Evolutionary conservation across 2,888 invertebrate species (phyloP), one percentile per base, ranked within the genome.

Genomic region (Ditylenchus weischeri): DNA sequence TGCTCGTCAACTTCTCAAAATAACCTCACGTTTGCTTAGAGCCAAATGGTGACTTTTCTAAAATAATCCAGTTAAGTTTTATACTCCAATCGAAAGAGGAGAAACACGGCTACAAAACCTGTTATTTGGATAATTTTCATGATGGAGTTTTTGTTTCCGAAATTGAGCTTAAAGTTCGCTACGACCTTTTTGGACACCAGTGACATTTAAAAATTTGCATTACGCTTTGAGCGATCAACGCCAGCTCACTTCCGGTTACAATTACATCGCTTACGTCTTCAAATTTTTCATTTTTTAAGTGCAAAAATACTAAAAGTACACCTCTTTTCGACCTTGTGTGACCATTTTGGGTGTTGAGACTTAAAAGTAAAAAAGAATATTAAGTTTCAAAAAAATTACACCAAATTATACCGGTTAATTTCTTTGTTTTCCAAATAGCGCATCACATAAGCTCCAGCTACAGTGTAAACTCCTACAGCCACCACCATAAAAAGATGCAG

Each of bases 381-480:
- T 19, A 4, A 19, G 19, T 4, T 57, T 57, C 5, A 8, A 57
- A 13, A 8, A 8, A 57, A 23, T 54, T 54, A n/a, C n/a, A n/a
- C n/a, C n/a, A n/a, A 15, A 60, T 57, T 62, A 10, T 62, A 62
- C 62, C 60, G 10, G n/a, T 54, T 23, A 10, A 63, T 72, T 36
- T 63, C 72, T n/a, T 57, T 21, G 19, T 65, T 72, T 57, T 79
- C 79, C 47, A 79, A 70, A 64, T 69, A 73, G 65, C 75, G 74
- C 73, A 79, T 79, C 29, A 76, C 73, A 60, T 77, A 57, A 36
- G 79, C 79, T 10, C 79, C 79, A 29, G 76, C 73, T 0, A 79
- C 57, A 35, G 78, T 78, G 65, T 79, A 79, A 29, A 74, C 68
- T 23, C 75, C 69, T 8, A 79, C 79, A 19, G 76, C 74, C 18